Percentiles rank a stretch among this genome's conserved stretches.
phyloP scores from a whole-genome alignment of 1,140 invertebrate species.

The Drosophila paulistorum region DNA sequence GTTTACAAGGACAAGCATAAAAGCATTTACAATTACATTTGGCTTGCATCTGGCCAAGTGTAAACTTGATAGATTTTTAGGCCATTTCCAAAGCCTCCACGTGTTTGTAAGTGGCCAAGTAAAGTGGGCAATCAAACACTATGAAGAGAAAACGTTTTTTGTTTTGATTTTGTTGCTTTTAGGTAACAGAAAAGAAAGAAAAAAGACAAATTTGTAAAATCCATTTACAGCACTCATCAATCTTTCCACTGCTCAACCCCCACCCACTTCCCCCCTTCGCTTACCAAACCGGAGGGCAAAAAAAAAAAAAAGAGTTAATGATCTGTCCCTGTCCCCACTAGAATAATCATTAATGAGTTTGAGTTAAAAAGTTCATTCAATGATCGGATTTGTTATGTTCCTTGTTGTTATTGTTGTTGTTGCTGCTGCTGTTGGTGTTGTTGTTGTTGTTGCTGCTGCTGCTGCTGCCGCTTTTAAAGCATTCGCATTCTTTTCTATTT shows the following conservation, averaged over 20 bases:
- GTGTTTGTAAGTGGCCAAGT: slow-evolving; percentile 45
- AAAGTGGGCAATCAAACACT: slow-evolving; percentile 8
- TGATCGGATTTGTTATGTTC: slow-evolving; percentile 1
- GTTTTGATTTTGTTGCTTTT: background rate
- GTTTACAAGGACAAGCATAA: no score
- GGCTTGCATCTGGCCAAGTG: background rate
- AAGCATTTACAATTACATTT: no score
- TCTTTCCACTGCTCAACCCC: slow-evolving; percentile 23
- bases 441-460: background rate
- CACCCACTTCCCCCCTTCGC: slow-evolving; percentile 1
- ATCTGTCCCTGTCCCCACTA: slow-evolving; percentile 17
- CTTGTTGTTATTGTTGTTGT: background rate
- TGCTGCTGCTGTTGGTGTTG: background rate
- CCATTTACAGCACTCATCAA: slow-evolving; percentile 57
- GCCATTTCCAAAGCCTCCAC: slow-evolving; percentile 34
- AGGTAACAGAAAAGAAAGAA: slow-evolving; percentile 2
- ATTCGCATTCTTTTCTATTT: slow-evolving; percentile 6
- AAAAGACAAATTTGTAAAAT: slow-evolving; percentile 31
- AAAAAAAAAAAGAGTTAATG: slow-evolving; percentile 23
- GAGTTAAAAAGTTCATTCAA: slow-evolving; percentile 15
- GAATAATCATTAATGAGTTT: slow-evolving; percentile 17
- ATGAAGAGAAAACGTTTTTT: background rate
- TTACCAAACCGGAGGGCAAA: slow-evolving; percentile 18
- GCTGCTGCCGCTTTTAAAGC: background rate
- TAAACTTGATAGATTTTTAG: no score